Percentiles rank a stretch among this genome's conserved stretches.
Evolutionary conservation across 2,797 vertebrate species (phyloP).

Genomic region (Syncerus caffer): DNA sequence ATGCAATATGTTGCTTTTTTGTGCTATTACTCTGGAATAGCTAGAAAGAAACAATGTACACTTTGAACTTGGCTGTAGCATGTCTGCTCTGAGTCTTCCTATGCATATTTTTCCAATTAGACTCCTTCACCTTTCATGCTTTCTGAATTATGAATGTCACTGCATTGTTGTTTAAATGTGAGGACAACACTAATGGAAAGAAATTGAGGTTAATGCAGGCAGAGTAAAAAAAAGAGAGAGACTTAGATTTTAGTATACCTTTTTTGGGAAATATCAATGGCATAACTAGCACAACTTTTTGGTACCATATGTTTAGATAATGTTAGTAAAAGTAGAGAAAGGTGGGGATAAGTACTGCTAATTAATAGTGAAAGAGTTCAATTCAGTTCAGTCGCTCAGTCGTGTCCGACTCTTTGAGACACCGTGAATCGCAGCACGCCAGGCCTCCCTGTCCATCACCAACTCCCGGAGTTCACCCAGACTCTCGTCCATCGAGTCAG

Average conservation of each 20-base stretch:
- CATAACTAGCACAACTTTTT: not conserved
- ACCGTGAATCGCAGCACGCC: too few species aligned
- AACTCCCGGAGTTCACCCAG: too few species aligned
- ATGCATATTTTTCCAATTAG: not conserved
- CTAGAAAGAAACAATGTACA: not conserved
- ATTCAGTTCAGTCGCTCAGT: too few species aligned
- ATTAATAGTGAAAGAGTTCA: not conserved
- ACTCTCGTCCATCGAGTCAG: too few species aligned
- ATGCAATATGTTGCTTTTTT: not conserved
- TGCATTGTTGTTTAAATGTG: not conserved
- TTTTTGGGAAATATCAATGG: not conserved
- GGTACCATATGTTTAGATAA: not conserved
- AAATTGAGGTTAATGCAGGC: not conserved
- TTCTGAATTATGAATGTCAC: slow-evolving; percentile 13
- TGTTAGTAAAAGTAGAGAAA: not conserved
- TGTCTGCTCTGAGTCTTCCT: not conserved
- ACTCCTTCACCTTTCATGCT: not conserved
- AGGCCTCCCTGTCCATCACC: too few species aligned
- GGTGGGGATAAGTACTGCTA: rapidly evolving
- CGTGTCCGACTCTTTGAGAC: too few species aligned
- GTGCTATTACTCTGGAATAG: not conserved
- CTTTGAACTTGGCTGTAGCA: slow-evolving; percentile 13
- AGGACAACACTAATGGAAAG: not conserved
- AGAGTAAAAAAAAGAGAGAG: not conserved
- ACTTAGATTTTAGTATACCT: not conserved